Base-by-base conservation (phyloP, 2,113 vertebrate species). In the Poeciliopsis retropinna region DNA sequence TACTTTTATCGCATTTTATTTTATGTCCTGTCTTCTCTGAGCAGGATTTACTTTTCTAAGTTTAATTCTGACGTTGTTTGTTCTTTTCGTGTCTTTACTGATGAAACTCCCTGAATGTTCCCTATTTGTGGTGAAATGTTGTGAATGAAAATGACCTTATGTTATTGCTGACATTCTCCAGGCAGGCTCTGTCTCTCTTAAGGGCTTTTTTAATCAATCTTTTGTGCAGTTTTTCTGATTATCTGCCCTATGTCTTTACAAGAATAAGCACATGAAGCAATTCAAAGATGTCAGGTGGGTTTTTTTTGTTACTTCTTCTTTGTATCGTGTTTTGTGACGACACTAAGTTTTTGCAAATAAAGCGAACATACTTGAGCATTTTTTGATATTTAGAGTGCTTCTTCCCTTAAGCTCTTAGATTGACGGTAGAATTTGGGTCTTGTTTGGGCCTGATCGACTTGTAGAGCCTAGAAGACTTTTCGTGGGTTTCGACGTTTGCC, bases 271-370 rank as follows among this genome's bases (percentile, higher is more conserved):
- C 81, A 81, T 73, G 29, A 78, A 85, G 78, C 67, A 71, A 76
- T 82, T 79, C 70, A 79, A 81, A 88, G 64, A 84, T 78, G 69
- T 80, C 80, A 37, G 37, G 60, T 4, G 34, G 30, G 3, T 22
- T 72, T 44, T 44, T 65, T 63, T 77, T 77, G 64, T 92, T 90
- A 86, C 81, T 89, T 83, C 89, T 78, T 88, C 73, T 78, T 86
- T 90, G 80, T 90, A 88, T 83, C 72, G 80, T 88, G 77, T 92
- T 83, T 83, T 89, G 90, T 92, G 79, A 72, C 90, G 79, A 88
- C 78, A 93, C 91, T 92, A 92, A 90, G 85, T 70, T 82, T 87
- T 86, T 81, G 67, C 28, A 91, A 95, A 93, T 94, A 94, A 94
- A 95, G 85, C 73, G 82, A 79, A 82, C 78, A 30, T 91, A 91